A percentile compares a stretch with the other conserved stretches of the same genome.
These are phyloP conservation scores for Zosterops hypoxanthus DNA, from an alignment of 2,113 vertebrate species.

Conservation along the genomic window DNA sequence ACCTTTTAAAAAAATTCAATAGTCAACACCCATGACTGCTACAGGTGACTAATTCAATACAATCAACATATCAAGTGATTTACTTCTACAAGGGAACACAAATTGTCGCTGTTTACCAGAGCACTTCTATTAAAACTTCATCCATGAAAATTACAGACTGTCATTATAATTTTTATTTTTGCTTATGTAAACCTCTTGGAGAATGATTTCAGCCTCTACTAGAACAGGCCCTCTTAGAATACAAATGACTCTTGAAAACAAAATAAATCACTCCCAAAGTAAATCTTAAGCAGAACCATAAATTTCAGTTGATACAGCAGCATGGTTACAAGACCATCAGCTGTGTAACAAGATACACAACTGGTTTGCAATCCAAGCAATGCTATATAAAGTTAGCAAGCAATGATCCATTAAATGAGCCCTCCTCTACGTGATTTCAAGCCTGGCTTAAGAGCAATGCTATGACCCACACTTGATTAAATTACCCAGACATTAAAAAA, in stretches of 20 bases:
- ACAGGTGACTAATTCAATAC: constrained; percentile 59
- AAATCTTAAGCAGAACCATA: constrained; percentile 30
- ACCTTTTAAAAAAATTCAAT: constrained; percentile 61
- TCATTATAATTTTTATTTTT: constrained; percentile 60
- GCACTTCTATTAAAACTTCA: constrained; percentile 57
- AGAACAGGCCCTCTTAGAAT: constrained; percentile 5
- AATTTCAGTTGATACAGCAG: constrained; percentile 24
- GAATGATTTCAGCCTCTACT: constrained; percentile 48
- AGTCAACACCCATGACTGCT: constrained; percentile 65
- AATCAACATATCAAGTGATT: constrained; percentile 57
- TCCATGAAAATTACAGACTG: constrained; percentile 52
- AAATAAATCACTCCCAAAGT: constrained; percentile 46
- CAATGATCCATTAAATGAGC: constrained; percentile 26
- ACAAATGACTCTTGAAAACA: constrained; percentile 53
- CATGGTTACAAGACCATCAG: constrained; percentile 22
- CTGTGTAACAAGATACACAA: constrained; percentile 43
- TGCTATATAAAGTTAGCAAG: neutral
- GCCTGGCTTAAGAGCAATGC: neutral
- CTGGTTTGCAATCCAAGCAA: constrained; percentile 5
- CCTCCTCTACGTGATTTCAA: neutral
- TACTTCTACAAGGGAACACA: constrained; percentile 52
- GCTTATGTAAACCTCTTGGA: constrained; percentile 43
- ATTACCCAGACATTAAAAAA: neutral
- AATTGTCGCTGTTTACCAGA: constrained; percentile 47
- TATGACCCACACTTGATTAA: neutral